Evolutionary conservation across 2,888 invertebrate genomes (phyloP).

Genomic region (Cinara cedri): DNA sequence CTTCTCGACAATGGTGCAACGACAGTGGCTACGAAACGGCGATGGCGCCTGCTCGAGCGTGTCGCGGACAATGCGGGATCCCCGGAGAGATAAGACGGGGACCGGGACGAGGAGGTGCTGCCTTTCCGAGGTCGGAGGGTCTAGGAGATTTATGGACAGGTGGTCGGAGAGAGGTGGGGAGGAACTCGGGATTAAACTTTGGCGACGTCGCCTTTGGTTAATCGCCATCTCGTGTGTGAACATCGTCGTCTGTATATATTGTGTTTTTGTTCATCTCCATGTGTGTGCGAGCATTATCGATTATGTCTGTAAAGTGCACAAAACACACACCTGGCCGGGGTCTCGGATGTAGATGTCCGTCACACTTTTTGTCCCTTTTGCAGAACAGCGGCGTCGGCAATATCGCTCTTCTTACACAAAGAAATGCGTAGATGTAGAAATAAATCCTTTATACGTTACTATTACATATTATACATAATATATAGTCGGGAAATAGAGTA

Average conservation of each 20-base stretch:
- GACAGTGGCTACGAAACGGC: neutral
- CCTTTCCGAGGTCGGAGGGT: no score
- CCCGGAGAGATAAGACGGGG: constrained; percentile 34
- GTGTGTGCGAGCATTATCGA: constrained; percentile 9
- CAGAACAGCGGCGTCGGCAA: no score
- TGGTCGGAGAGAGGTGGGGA: neutral
- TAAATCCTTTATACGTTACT: no score
- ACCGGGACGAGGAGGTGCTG: neutral
- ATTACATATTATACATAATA: no score
- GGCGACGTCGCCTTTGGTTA: constrained; percentile 31
- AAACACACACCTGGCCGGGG: constrained; percentile 1
- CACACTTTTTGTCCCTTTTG: neutral
- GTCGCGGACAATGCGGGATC: constrained; percentile 25
- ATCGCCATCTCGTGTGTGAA: neutral
- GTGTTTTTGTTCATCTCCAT: neutral
- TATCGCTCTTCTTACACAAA: no score
- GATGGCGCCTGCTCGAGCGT: constrained; percentile 11
- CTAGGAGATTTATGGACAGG: constrained; percentile 12
- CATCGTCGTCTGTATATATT: neutral
- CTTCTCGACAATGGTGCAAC: neutral
- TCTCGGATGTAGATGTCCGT: neutral
- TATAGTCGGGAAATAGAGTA: no score
- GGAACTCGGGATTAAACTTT: constrained; percentile 23
- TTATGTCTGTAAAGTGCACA: constrained; percentile 22
- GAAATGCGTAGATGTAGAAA: no score